Evolutionary conservation across 2,113 vertebrate species (phyloP).

Genomic region (Thymallus thymallus): DNA sequence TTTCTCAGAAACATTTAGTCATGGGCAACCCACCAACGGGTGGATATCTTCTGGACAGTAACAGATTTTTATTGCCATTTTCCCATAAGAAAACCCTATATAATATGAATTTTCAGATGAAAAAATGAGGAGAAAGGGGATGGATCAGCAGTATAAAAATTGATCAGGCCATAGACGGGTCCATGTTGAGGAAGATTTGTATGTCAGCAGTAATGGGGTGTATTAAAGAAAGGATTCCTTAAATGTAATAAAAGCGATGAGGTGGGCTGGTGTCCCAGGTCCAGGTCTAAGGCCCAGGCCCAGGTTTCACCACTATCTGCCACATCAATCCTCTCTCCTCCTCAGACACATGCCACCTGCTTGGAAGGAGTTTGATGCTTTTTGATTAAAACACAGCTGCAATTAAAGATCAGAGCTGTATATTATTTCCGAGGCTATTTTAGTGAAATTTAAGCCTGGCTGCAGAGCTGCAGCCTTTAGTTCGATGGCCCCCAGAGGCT

Average conservation of each 20-base stretch:
- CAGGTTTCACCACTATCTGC: slow-evolving; percentile 38
- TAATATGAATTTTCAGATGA: slow-evolving; percentile 98
- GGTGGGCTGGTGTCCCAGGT: slow-evolving; percentile 53
- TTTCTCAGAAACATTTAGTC: slow-evolving; percentile 88
- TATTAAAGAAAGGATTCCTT: slow-evolving; percentile 98
- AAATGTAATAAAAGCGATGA: slow-evolving; percentile 81
- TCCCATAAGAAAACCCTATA: slow-evolving; percentile 90
- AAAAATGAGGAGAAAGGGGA: slow-evolving; percentile 91
- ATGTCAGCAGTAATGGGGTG: slow-evolving; percentile 99
- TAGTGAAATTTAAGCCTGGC: slow-evolving; percentile 34
- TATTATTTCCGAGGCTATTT: slow-evolving; percentile 69
- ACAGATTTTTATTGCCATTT: slow-evolving; percentile 94
- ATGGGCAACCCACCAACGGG: slow-evolving; percentile 81
- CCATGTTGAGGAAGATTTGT: slow-evolving; percentile 95
- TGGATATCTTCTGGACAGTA: slow-evolving; percentile 82
- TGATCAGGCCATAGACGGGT: slow-evolving; percentile 96
- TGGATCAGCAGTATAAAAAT: slow-evolving; percentile 99
- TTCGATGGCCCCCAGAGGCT: slow-evolving; percentile 50
- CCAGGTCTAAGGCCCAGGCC: slow-evolving; percentile 45
- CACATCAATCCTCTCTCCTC: slow-evolving; percentile 70
- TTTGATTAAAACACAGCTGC: slow-evolving; percentile 63
- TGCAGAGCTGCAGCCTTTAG: no score
- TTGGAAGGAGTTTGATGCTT: slow-evolving; percentile 68
- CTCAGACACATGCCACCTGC: slow-evolving; percentile 69
- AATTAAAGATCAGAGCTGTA: slow-evolving; percentile 69